Evolutionary conservation across 2,888 invertebrate genomes (phyloP), one percentile per base, ranked within the genome.

Genomic region (Hipparchia sbordonii): DNA sequence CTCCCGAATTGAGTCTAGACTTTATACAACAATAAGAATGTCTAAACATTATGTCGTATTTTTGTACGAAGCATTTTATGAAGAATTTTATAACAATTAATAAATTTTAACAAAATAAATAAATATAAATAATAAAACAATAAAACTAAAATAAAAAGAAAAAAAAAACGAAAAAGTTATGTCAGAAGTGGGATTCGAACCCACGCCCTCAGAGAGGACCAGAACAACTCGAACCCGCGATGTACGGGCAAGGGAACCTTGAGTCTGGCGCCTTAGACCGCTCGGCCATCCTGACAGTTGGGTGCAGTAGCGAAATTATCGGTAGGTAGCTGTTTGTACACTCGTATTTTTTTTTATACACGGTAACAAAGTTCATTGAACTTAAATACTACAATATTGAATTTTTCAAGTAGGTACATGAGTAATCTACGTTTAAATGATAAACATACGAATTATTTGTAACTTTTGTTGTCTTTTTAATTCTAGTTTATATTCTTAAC

Each of bases 181-280:
- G 95, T 95, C 95, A 96, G 96, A 95, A 96, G 96, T 96, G 96
- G 96, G 96, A 96, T 96, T 96, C 95, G 96, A 96, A 96, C 96
- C 96, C 96, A 96, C 96, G 96, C 96, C 96, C 95, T 95, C 95
- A 96, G 95, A 95, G 95, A 95, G 95, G 97, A 96, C 96, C 96
- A 93, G 92, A 93, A 93, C 87, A 89, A 82, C 92, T 92, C 90
- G 95, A 94, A 95, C 96, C 96, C 95, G 96, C 95, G 94, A 94
- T 95, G 1, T 96, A 96, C 89, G 86, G 89, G 91, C 90, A 92
- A 80, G 73, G 65, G 69, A 80, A 86, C 93, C 93, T 93, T 92
- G 93, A 93, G 93, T 93, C 93, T 93, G 93, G 93, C 97, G 97
- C 97, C 97, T 97, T 97, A 96, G 97, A 97, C 97, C 97, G 96